These are phyloP conservation scores for Dendrolimus pini DNA, from an alignment of 2,888 invertebrate genomes.

Conservation along the genomic window DNA sequence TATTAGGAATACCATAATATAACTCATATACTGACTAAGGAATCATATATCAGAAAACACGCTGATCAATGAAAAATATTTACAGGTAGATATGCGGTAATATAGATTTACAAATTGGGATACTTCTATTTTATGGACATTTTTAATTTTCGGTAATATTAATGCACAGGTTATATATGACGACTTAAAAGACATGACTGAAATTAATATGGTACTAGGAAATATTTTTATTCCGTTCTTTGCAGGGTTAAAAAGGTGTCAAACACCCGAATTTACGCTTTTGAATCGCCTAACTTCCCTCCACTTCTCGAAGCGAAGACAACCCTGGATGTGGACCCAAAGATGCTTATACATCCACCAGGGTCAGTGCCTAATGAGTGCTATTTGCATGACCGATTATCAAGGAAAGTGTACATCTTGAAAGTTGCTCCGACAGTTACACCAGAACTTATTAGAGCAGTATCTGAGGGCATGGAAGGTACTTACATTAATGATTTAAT, in stretches of 20 bases:
- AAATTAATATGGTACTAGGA: too few species aligned
- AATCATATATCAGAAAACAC: too few species aligned
- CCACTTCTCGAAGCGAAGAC: slow-evolving; percentile 81
- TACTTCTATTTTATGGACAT: too few species aligned
- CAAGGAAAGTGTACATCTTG: slow-evolving; percentile 89
- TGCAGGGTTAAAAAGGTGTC: slow-evolving; percentile 85
- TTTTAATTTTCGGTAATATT: too few species aligned
- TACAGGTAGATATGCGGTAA: too few species aligned
- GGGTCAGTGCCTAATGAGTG: slow-evolving; percentile 77
- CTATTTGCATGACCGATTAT: slow-evolving; percentile 82
- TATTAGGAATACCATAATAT: too few species aligned
- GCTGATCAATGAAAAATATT: too few species aligned
- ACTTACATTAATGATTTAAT: slow-evolving; percentile 5
- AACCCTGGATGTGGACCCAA: slow-evolving; percentile 84
- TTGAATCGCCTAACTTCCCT: slow-evolving; percentile 90
- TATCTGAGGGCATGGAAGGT: slow-evolving; percentile 83
- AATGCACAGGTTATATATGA: too few species aligned
- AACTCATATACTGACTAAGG: too few species aligned
- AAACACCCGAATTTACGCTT: slow-evolving; percentile 86
- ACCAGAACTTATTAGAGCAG: slow-evolving; percentile 82
- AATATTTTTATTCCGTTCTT: slow-evolving; percentile 2
- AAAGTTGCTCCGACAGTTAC: slow-evolving; percentile 95
- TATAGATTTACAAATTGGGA: too few species aligned
- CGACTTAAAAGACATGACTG: too few species aligned
- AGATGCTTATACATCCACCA: slow-evolving; percentile 54